A percentile compares a stretch with the other conserved stretches of the same genome.
Evolutionary conservation across 2,888 invertebrate species (phyloP).

Genomic region (Cosmorhoe ocellata): DNA sequence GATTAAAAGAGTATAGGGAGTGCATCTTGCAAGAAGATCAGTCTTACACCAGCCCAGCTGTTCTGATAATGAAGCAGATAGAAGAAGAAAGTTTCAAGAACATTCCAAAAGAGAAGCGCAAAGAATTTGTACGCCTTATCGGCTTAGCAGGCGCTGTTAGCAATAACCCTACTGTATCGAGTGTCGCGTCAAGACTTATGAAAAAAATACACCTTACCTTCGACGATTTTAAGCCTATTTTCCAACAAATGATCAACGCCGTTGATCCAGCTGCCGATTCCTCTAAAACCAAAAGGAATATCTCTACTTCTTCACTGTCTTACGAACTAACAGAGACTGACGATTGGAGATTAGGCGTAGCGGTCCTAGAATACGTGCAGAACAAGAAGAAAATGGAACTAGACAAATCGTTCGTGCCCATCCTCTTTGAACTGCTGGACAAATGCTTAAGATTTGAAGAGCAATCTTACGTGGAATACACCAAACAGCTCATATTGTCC

Average conservation of each 20-base stretch:
- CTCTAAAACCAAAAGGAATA: slow-evolving; percentile 72
- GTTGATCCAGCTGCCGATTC: slow-evolving; percentile 61
- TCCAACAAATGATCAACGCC: slow-evolving; percentile 83
- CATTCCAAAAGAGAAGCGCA: slow-evolving; percentile 70
- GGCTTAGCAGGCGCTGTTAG: slow-evolving; percentile 81
- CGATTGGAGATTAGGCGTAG: slow-evolving; percentile 91
- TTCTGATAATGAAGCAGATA: slow-evolving; percentile 82
- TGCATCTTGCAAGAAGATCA: slow-evolving; percentile 64
- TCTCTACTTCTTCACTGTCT: slow-evolving; percentile 72
- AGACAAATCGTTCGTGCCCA: slow-evolving; percentile 85
- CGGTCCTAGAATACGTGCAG: slow-evolving; percentile 92
- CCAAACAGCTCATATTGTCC: slow-evolving; percentile 92
- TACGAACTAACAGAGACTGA: slow-evolving; percentile 84
- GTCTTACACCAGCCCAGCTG: slow-evolving; percentile 62
- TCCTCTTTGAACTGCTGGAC: slow-evolving; percentile 90
- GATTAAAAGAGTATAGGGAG: slow-evolving; percentile 78
- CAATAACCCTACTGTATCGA: slow-evolving; percentile 83
- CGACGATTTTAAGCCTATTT: slow-evolving; percentile 80
- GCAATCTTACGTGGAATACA: slow-evolving; percentile 92
- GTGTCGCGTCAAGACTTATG: slow-evolving; percentile 84
- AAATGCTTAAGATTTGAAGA: slow-evolving; percentile 91
- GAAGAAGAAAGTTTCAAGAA: slow-evolving; percentile 79
- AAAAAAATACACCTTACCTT: slow-evolving; percentile 86
- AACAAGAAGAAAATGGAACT: slow-evolving; percentile 90
- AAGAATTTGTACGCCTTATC: slow-evolving; percentile 76